These are phyloP conservation scores for Ophioninae sp. DNA, from an alignment of 2,888 invertebrate genomes.

Conservation along the genomic window DNA sequence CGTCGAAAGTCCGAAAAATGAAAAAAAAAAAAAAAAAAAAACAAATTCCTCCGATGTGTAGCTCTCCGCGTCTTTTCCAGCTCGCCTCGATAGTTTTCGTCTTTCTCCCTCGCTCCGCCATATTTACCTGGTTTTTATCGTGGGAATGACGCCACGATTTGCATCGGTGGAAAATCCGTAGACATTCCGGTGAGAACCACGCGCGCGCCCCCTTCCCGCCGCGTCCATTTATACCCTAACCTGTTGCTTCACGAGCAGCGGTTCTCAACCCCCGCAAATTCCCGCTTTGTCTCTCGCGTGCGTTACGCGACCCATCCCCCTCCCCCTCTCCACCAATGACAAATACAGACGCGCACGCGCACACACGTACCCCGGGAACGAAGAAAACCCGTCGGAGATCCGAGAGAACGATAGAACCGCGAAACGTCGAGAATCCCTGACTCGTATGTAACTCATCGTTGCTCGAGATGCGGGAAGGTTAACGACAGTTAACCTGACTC, in stretches of 20 bases:
- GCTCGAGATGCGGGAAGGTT: conserved; percentile 70
- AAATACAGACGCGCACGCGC: neutral
- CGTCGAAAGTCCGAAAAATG: neutral
- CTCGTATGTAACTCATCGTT: conserved; percentile 47
- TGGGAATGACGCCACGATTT: conserved; percentile 1
- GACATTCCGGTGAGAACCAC: conserved; percentile 14
- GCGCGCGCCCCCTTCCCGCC: conserved; percentile 19
- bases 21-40: conserved; percentile 8
- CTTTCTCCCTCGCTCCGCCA: neutral
- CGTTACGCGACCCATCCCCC: conserved; percentile 14
- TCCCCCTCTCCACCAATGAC: neutral
- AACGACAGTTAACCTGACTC: conserved; percentile 75
- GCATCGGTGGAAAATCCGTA: neutral
- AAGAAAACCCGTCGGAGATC: conserved; percentile 26
- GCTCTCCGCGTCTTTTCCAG: neutral
- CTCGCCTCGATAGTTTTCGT: neutral
- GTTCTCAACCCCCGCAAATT: conserved; percentile 21
- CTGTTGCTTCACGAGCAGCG: conserved; percentile 57
- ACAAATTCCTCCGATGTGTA: neutral
- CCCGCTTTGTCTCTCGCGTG: conserved; percentile 43
- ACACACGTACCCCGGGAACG: neutral
- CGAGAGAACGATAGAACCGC: conserved; percentile 20
- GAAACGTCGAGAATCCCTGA: conserved; percentile 40
- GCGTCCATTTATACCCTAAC: conserved; percentile 37
- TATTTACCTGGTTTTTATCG: neutral